phyloP scores from a whole-genome alignment of 2,113 vertebrate species.

The Siphamia tubifer region DNA sequence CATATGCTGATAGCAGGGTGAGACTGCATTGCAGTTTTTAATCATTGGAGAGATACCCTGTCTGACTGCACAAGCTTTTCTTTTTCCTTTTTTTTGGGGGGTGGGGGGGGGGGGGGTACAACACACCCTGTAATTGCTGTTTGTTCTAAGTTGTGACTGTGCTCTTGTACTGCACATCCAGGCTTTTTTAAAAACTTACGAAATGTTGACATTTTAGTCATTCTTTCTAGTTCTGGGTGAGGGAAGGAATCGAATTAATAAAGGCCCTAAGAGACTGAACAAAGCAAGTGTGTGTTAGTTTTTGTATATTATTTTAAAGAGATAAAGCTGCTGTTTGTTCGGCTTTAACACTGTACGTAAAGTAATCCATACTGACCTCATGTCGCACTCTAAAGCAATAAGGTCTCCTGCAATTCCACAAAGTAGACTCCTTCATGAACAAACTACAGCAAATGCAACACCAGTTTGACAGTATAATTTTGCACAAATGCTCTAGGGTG shows the following conservation, averaged over 20 bases:
- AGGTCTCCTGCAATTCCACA: background rate
- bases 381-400: slow-evolving; percentile 1
- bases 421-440: background rate
- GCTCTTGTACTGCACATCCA: background rate
- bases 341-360: background rate
- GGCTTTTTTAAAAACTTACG: background rate
- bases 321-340: background rate
- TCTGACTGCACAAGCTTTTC: slow-evolving; percentile 42
- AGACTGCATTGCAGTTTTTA: slow-evolving; percentile 51
- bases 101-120: slow-evolving; percentile 14
- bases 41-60: slow-evolving; percentile 8
- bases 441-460: background rate
- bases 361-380: background rate
- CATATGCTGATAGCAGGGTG: slow-evolving; percentile 42
- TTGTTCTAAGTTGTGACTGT: background rate
- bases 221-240: background rate
- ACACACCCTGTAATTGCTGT: slow-evolving; percentile 23
- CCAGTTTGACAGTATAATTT: background rate
- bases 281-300: background rate
- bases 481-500: background rate
- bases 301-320: background rate
- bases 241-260: background rate
- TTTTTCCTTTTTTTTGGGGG: too few relatives aligned
- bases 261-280: background rate
- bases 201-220: background rate